Evolutionary conservation across 2,888 invertebrate genomes (phyloP), one percentile per base, ranked within the genome.

Genomic region (Dynastes tityus): DNA sequence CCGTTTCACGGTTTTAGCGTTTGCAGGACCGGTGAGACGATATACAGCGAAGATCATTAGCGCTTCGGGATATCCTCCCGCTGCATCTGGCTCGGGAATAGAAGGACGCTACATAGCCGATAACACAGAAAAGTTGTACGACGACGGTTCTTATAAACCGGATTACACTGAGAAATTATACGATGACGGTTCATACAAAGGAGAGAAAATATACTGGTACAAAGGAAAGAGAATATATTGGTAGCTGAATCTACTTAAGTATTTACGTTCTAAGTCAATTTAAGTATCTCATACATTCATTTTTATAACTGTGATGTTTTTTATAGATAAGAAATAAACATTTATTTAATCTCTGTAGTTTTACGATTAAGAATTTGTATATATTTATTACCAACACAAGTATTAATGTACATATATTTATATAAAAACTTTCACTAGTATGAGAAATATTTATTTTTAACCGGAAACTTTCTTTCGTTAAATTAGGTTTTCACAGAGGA

Each of bases 121-220:
- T 68, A 82, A 83, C 78, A 68, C 63, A 58, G 86, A 86, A 37
- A 77, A 77, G 65, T 68, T 77, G 22, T 77, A 58, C 68, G 77
- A 77, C 27, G 68, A 77, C 29, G 77, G 77, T 40, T 77, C 77
- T 22, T 77, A 77, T 58, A 77, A 77, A 77, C 77, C 77, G 55
- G 68, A 77, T 61, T 68, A 77, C 16, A 65, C 40, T 29, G 77
- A 77, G 80, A 82, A 84, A 77, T 81, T 86, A 27, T 86, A 85
- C 80, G 85, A 87, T 79, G 85, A 86, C 79, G 87, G 87, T 9
- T 84, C 85, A 29, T 87, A 87, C 81, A 86, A 85, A 77, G 85
- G 84, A 51, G 85, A 85, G 73, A 65, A 77, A 45, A 78, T 78
- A 73, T 78, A 78, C 45, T 78, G 78, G 78, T 78, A 73, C 65